Evolutionary conservation across 2,888 invertebrate species (phyloP), one percentile per base, ranked within the genome.

Genomic region (Nowickia ferox): DNA sequence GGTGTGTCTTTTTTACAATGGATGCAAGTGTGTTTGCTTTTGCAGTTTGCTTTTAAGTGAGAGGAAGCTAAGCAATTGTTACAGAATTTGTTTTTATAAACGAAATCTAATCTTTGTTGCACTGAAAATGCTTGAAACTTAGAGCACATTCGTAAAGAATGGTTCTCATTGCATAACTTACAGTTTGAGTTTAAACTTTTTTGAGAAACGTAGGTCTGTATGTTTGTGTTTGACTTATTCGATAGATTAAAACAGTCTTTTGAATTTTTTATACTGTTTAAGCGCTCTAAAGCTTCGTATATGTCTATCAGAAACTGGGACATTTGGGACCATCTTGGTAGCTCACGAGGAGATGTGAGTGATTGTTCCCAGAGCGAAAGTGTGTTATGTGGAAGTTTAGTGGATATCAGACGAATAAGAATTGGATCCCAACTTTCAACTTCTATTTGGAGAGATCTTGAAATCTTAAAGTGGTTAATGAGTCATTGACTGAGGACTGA

Each of bases 291-390:
- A 9, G 53, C 53, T 19, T 53, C 19, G 11, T 53, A 53, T 19
- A 19, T 53, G 9, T 53, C 53, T n/a, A 22, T 19, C 0, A 77
- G 66, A 40, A 77, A 77, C 9, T 55, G 11, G n/a, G 65, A 42
- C 53, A 77, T 53, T n/a, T 55, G 38, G 1, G 15, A 13, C 77
- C 57, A 77, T 13, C 15, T 40, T 46, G 66, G 65, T 2, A 66
- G 40, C 15, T 66, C 57, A 9, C 19, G 53, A 9, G 53, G 53
- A 19, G 53, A 17, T 19, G 53, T n/a, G 53, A 53, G 53, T 19
- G 53, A 53, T 53, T 53, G 53, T 17, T 53, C 19, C 53, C 53
- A 53, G 17, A 53, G 19, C 9, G 19, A 17, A 19, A 53, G 53
- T 19, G 53, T 53, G 17, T 17, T 9, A 19, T 53, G 19, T 15